Conservation (phyloP, 1,140 invertebrate genomes). For the Whitmania pigra region DNA sequence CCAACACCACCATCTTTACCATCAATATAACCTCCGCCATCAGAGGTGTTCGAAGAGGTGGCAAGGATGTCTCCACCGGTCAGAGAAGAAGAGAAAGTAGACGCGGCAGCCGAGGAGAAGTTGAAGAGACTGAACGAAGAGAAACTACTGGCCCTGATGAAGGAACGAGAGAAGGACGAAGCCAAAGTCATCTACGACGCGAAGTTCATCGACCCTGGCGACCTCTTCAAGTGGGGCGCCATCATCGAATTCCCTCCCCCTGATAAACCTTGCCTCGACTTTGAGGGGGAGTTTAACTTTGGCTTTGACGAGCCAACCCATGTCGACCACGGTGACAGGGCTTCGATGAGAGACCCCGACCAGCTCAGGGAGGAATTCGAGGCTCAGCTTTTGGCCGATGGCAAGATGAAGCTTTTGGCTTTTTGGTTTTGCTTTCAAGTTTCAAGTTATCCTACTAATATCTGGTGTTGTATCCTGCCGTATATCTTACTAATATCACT, state of each 20-base stretch:
- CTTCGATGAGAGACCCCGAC: too few species aligned
- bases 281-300: too few species aligned
- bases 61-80: not conserved
- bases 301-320: too few species aligned
- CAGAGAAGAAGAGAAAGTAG: not conserved
- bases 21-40: not conserved
- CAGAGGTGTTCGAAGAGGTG: slow-evolving; percentile 8
- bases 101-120: not conserved
- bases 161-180: slow-evolving; percentile 4
- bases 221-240: slow-evolving; percentile 1
- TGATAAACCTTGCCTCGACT: not conserved
- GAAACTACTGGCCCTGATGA: not conserved
- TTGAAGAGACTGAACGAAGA: slow-evolving; percentile 7
- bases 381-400: too few species aligned
- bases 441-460: too few species aligned
- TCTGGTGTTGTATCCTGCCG: too few species aligned
- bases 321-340: too few species aligned
- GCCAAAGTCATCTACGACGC: not conserved
- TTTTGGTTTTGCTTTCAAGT: too few species aligned
- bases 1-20: not conserved
- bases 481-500: too few species aligned
- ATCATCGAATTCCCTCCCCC: not conserved
- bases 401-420: too few species aligned
- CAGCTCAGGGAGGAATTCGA: too few species aligned
- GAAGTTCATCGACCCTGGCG: not conserved